phyloP scores from a whole-genome alignment of 2,888 invertebrate genomes.

The Cryptocheilus praepositus region DNA sequence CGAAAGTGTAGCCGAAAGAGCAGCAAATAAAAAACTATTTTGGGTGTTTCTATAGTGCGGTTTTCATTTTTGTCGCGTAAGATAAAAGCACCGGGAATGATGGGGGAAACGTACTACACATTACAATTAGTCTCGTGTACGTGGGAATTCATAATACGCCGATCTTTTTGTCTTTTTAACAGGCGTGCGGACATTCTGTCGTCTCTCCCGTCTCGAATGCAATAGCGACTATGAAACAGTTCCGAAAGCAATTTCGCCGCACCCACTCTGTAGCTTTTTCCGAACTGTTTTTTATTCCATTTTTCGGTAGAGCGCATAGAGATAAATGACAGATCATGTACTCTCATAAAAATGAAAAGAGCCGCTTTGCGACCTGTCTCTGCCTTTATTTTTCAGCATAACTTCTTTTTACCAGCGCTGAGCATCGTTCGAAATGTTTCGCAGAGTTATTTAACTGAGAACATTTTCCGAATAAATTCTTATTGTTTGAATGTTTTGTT shows the following conservation, averaged over 20 bases:
- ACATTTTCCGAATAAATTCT: no score
- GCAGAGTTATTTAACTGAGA: no score
- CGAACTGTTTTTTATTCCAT: no score
- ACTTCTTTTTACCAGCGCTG: slow-evolving; percentile 10
- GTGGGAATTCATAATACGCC: not conserved
- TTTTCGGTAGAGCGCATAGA: slow-evolving; percentile 16
- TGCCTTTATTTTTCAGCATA: slow-evolving; percentile 9
- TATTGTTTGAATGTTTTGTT: no score
- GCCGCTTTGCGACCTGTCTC: not conserved
- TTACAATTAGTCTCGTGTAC: slow-evolving; percentile 1
- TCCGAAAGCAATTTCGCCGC: slow-evolving; percentile 19
- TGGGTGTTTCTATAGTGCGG: no score
- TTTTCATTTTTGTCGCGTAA: no score
- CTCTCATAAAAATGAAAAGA: slow-evolving; percentile 12
- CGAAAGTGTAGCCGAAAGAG: not conserved
- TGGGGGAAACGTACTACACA: not conserved
- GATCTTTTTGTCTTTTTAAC: not conserved
- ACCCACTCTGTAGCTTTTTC: slow-evolving; percentile 6
- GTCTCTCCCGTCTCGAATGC: slow-evolving; percentile 11
- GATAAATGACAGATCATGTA: slow-evolving; percentile 21
- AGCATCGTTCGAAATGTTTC: no score
- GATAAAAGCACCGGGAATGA: not conserved
- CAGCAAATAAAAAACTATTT: not conserved
- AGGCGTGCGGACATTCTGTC: not conserved
- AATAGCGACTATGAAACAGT: slow-evolving; percentile 6